phyloP scores from a whole-genome alignment of 2,888 invertebrate genomes.

The Apamea crenata region DNA sequence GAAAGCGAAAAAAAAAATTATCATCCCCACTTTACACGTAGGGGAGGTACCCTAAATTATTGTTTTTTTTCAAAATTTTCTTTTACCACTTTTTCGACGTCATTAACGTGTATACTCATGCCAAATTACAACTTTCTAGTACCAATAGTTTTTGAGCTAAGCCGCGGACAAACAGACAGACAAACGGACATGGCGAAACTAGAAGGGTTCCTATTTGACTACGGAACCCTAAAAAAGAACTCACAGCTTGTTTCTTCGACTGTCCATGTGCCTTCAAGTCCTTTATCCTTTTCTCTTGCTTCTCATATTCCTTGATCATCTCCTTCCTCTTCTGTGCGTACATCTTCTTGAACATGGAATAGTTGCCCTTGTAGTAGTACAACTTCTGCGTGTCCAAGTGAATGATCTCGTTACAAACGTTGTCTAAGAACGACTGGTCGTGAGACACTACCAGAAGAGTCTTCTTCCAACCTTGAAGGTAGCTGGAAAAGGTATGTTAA shows the following conservation, averaged over 20 bases:
- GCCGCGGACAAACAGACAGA: too few relatives aligned
- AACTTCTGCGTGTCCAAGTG: slow-evolving; percentile 98
- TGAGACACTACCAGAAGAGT: slow-evolving; percentile 99
- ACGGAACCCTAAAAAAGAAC: too few relatives aligned
- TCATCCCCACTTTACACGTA: too few relatives aligned
- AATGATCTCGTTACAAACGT: slow-evolving; percentile 99
- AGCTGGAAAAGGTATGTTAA: slow-evolving; percentile 89
- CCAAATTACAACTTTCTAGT: too few relatives aligned
- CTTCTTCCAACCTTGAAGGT: slow-evolving; percentile 99
- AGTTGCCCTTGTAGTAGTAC: slow-evolving; percentile 99
- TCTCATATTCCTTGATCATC: slow-evolving; percentile 99
- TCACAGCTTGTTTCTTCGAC: slow-evolving; percentile 97
- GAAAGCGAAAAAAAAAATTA: too few relatives aligned
- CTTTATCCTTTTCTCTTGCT: slow-evolving; percentile 98
- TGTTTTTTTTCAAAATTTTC: too few relatives aligned
- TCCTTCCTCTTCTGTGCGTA: slow-evolving; percentile 98
- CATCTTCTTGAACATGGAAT: slow-evolving; percentile 99
- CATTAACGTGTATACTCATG: too few relatives aligned
- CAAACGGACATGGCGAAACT: too few relatives aligned
- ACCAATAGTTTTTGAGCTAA: too few relatives aligned
- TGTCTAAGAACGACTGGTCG: slow-evolving; percentile 99
- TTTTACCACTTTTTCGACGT: too few relatives aligned
- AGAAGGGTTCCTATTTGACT: too few relatives aligned
- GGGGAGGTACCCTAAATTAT: too few relatives aligned
- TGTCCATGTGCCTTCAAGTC: slow-evolving; percentile 98